phyloP scores from a whole-genome alignment of 2,797 vertebrate species.

The Sebastiscus albofasciatus region DNA sequence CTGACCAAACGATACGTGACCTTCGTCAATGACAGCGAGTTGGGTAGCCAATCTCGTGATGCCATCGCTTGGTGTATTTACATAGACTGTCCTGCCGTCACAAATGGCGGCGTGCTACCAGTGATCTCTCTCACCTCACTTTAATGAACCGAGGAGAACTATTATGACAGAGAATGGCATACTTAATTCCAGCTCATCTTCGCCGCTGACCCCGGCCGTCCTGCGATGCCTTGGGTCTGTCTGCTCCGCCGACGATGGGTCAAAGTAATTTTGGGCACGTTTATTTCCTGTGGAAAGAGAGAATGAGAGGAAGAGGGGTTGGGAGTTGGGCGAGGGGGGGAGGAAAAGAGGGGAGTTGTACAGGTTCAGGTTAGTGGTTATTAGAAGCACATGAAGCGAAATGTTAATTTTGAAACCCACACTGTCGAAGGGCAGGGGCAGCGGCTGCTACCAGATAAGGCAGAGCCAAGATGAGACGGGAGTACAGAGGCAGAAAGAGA shows the following conservation, averaged over 20 bases:
- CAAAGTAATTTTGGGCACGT: constrained; percentile 96
- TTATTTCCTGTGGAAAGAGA: constrained; percentile 95
- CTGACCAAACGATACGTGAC: constrained; percentile 85
- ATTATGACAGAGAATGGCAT: constrained; percentile 96
- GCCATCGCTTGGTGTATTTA: constrained; percentile 84
- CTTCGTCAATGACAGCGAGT: constrained; percentile 83
- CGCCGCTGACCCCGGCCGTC: constrained; percentile 87
- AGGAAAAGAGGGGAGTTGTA: constrained; percentile 53
- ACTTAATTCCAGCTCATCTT: constrained; percentile 99
- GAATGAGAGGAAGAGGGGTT: constrained; percentile 56
- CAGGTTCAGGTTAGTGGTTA: constrained; percentile 92
- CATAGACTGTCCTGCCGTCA: constrained; percentile 72
- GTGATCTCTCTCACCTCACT: constrained; percentile 94
- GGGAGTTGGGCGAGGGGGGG: constrained; percentile 30
- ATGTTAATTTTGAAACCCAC: constrained; percentile 98
- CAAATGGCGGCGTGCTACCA: constrained; percentile 80
- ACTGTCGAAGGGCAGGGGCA: constrained; percentile 85
- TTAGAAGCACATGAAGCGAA: constrained; percentile 99
- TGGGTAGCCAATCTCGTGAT: constrained; percentile 61
- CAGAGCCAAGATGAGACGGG: constrained; percentile 72
- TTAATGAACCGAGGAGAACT: constrained; percentile 95
- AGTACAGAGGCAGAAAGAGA: constrained; percentile 66
- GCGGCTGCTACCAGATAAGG: constrained; percentile 89
- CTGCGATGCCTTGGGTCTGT: constrained; percentile 91
- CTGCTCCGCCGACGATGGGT: constrained; percentile 89